phyloP scores from a whole-genome alignment of 2,888 invertebrate genomes.

The Caenorhabditis angaria region DNA sequence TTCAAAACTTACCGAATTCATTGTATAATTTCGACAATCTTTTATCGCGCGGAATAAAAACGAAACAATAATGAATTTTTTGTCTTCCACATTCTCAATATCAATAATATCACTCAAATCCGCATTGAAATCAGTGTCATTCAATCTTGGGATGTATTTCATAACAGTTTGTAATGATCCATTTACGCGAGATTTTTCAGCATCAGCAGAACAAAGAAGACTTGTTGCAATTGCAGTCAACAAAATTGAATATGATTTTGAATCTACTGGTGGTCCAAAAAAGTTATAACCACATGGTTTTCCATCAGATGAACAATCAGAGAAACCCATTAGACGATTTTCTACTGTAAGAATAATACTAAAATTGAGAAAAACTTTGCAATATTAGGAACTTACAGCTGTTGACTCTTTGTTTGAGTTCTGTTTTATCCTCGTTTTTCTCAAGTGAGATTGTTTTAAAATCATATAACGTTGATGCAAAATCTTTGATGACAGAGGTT shows the following conservation, averaged over 20 bases:
- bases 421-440: neutral
- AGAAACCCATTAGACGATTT: slow-evolving; percentile 56
- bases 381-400: slow-evolving; percentile 7
- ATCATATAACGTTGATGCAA: slow-evolving; percentile 50
- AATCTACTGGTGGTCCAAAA: slow-evolving; percentile 53
- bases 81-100: slow-evolving; percentile 43
- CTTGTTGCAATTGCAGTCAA: slow-evolving; percentile 64
- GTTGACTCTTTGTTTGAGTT: neutral
- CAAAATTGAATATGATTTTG: slow-evolving; percentile 38
- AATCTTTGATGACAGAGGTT: slow-evolving; percentile 48
- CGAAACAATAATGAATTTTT: slow-evolving; percentile 44
- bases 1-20: slow-evolving; percentile 26
- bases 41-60: slow-evolving; percentile 55
- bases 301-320: slow-evolving; percentile 55
- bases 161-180: slow-evolving; percentile 52
- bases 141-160: slow-evolving; percentile 26
- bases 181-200: slow-evolving; percentile 57
- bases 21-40: slow-evolving; percentile 59
- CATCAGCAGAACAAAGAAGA: slow-evolving; percentile 64
- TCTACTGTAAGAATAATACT: slow-evolving; percentile 43
- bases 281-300: slow-evolving; percentile 62
- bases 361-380: neutral
- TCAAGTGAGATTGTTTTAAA: slow-evolving; percentile 30
- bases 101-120: slow-evolving; percentile 52
- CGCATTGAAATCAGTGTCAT: slow-evolving; percentile 22